Conservation (phyloP, 2,888 invertebrate species). For the Caenorhabditis sp. region DNA sequence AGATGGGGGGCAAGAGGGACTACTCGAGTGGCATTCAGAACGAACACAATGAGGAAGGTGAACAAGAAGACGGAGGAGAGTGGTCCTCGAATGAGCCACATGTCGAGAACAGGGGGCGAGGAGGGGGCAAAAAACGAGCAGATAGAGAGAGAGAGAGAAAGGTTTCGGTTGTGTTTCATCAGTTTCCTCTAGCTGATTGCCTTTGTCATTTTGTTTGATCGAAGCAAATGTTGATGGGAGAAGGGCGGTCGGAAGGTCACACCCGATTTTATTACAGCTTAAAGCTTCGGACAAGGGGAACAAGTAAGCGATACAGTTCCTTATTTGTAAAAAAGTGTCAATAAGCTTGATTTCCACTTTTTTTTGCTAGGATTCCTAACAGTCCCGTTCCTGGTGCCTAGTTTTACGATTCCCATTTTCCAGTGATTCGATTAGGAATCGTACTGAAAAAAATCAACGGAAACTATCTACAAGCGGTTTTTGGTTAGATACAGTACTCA, state of each 20-base stretch:
- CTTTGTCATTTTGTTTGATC: conserved; percentile 33
- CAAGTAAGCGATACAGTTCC: too few relatives aligned
- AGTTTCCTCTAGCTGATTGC: conserved; percentile 15
- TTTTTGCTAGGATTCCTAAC: too few relatives aligned
- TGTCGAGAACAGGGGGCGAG: neutral
- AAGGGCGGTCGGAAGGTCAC: conserved; percentile 3
- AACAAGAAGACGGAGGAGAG: neutral
- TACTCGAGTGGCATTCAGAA: conserved; percentile 23
- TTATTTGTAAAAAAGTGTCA: too few relatives aligned
- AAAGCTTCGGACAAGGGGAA: too few relatives aligned
- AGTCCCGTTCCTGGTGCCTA: too few relatives aligned
- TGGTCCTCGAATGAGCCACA: neutral
- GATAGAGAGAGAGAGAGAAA: conserved; percentile 2
- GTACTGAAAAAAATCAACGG: too few relatives aligned
- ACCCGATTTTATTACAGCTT: too few relatives aligned
- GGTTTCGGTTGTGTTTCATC: conserved; percentile 16
- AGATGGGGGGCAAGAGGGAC: neutral
- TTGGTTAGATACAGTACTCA: too few relatives aligned
- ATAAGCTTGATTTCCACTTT: too few relatives aligned
- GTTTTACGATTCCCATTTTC: too few relatives aligned
- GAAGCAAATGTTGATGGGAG: conserved; percentile 23
- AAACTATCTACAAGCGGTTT: too few relatives aligned
- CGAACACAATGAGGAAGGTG: conserved; percentile 9
- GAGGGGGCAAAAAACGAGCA: neutral
- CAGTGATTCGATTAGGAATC: too few relatives aligned